Percentiles rank a stretch among this genome's conserved stretches.
These are phyloP conservation scores for Rhodeus uyekii DNA, from an alignment of 2,797 vertebrate species.

Conservation along the genomic window DNA sequence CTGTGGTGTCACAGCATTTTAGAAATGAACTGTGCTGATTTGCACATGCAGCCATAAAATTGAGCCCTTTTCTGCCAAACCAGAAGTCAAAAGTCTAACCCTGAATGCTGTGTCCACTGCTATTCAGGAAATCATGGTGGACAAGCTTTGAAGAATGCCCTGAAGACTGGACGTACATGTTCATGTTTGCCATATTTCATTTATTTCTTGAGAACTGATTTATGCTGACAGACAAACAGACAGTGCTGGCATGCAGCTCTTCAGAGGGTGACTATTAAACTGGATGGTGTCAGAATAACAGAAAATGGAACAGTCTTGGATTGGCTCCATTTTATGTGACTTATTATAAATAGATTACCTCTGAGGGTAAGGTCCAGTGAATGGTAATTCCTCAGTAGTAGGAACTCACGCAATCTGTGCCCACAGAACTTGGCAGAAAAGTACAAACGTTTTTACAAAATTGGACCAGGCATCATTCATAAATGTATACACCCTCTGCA, in stretches of 20 bases:
- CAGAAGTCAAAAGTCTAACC: constrained; percentile 34
- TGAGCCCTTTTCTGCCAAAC: constrained; percentile 28
- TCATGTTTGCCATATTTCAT: constrained; percentile 28
- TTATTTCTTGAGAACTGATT: constrained; percentile 8
- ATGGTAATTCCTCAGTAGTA: neutral
- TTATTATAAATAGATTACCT: neutral
- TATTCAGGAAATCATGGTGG: constrained; percentile 13
- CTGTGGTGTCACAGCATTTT: constrained; percentile 1
- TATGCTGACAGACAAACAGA: constrained; percentile 14
- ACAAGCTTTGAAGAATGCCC: constrained; percentile 28
- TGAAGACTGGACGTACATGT: neutral
- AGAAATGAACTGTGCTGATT: constrained; percentile 6
- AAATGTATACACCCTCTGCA: neutral
- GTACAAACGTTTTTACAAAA: neutral
- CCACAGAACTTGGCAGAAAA: constrained; percentile 14
- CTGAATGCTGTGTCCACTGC: constrained; percentile 1
- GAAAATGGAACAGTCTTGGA: constrained; percentile 1
- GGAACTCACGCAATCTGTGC: neutral
- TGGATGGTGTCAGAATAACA: constrained; percentile 3
- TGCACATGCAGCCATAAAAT: neutral
- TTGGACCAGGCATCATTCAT: constrained; percentile 16
- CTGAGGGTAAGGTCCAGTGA: neutral
- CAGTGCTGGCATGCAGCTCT: constrained; percentile 7
- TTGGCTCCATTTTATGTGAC: neutral
- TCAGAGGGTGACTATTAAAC: neutral